Evolutionary conservation across 2,113 vertebrate genomes (phyloP), one percentile per base, ranked within the genome.

Genomic region (Rhea americana): DNA sequence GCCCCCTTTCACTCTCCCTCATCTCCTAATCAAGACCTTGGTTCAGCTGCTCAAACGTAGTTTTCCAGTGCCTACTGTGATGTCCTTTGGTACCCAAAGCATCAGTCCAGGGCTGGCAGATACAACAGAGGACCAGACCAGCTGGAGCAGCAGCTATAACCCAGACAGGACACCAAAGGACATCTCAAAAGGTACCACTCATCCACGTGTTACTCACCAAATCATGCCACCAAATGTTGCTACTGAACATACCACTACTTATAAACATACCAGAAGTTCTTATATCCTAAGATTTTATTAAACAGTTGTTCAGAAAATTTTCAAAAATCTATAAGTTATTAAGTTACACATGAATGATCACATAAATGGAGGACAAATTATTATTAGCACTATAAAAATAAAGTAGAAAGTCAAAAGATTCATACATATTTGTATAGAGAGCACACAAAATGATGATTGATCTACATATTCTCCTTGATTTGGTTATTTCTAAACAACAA

Each of bases 371-470:
- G 14, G 32, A 79, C 5, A 37, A 75, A 41, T 53, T 48, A 45
- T 53, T 77, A 71, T 21, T 26, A 67, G 70, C 39, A 61, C 32
- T 68, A 71, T 30, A 83, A 94, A 82, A 75, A 84, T 50, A 10
- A 59, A 59, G n/a, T 25, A 10, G 8, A 21, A 89, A 68, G 48
- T 28, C 70, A 32, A 22, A 90, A 84, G 70, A 63, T 9, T 37
- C 25, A 19, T 20, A 48, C 0, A 5, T 50, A 50, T 75, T 55
- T 39, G 43, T 65, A 91, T 89, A 67, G 25, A 47, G 2, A 67
- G 56, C 30, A 67, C 14, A 3, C 56, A 91, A 67, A 7, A 56
- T 8, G 28, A 77, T 62, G 43, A 51, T 47, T 86, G 71, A 88
- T 63, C n/a, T 65, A 68, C 9, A 10, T 35, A 39, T 20, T 85